These are phyloP conservation scores for Paratrypauchen microcephalus DNA, from an alignment of 2,797 vertebrate genomes.

Conservation along the genomic window DNA sequence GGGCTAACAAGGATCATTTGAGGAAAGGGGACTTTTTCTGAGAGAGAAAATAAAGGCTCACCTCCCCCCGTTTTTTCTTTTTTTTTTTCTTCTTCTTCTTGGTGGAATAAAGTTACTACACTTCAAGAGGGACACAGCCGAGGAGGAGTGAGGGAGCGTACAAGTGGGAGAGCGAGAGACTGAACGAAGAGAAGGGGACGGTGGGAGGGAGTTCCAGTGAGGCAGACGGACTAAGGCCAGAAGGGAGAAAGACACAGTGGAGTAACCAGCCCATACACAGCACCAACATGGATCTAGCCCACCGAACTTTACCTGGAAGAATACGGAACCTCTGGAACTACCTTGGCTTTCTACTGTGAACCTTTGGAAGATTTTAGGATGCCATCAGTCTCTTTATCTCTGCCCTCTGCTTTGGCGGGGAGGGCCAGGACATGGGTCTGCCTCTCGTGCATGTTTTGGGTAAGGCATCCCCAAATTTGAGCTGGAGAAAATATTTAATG, in stretches of 20 bases:
- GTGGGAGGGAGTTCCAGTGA: conserved; percentile 43
- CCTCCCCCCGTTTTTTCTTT: conserved; percentile 20
- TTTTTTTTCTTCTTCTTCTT: conserved; percentile 18
- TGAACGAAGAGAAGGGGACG: conserved; percentile 21
- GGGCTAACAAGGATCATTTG: conserved; percentile 64
- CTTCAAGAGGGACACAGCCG: conserved; percentile 41
- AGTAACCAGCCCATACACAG: conserved; percentile 27
- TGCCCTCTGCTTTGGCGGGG: conserved; percentile 74
- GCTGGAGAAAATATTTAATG: not conserved
- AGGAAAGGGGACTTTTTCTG: conserved; percentile 53
- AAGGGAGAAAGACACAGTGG: conserved; percentile 46
- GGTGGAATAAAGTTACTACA: conserved; percentile 64
- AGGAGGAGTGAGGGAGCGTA: conserved; percentile 18
- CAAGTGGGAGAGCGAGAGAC: conserved; percentile 31
- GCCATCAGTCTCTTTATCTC: conserved; percentile 69
- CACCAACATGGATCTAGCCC: conserved; percentile 59
- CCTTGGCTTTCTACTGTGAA: conserved; percentile 54
- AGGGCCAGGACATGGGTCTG: conserved; percentile 84
- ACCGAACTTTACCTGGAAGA: conserved; percentile 27
- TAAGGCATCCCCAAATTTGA: conserved; percentile 63
- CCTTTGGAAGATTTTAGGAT: conserved; percentile 46
- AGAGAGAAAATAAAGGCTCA: conserved; percentile 49
- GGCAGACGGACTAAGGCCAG: conserved; percentile 52
- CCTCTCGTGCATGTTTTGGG: conserved; percentile 91
- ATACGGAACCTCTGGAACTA: conserved; percentile 50